Percentiles rank a stretch among this genome's conserved stretches.
These are phyloP conservation scores for Trachops cirrhosus DNA, from an alignment of 2,797 vertebrate genomes.

Conservation along the genomic window DNA sequence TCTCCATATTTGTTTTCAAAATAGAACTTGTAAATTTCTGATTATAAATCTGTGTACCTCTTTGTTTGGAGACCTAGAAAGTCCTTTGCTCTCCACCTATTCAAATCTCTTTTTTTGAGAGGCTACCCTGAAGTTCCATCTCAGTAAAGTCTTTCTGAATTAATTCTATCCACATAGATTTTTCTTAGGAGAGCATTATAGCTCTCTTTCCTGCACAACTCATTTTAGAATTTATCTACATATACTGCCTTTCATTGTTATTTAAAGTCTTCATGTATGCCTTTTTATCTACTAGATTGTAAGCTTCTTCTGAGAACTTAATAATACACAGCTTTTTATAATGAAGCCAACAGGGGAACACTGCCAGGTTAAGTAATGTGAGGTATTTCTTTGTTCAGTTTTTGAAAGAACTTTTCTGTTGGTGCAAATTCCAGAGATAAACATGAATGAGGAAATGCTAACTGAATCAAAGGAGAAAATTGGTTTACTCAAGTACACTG, in stretches of 20 bases:
- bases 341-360: conserved; percentile 10
- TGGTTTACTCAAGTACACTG: conserved; percentile 19
- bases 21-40: conserved; percentile 10
- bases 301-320: neutral
- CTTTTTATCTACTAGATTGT: conserved; percentile 43
- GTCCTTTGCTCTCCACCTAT: neutral
- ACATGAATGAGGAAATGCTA: conserved; percentile 66
- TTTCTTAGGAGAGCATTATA: neutral
- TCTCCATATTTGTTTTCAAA: conserved; percentile 15
- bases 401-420: conserved; percentile 65
- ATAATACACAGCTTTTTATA: conserved; percentile 33
- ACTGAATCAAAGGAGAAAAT: conserved; percentile 45
- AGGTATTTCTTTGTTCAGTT: conserved; percentile 67
- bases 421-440: conserved; percentile 60
- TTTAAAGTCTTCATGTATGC: neutral
- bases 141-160: conserved; percentile 19
- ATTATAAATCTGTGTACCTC: neutral
- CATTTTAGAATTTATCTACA: conserved; percentile 6
- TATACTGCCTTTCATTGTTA: conserved; percentile 22
- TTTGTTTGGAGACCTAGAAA: neutral
- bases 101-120: neutral
- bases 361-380: conserved; percentile 44
- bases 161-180: neutral
- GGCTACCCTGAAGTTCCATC: neutral
- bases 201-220: conserved; percentile 25